Conservation (phyloP, 2,888 invertebrate genomes). For the Drosophila acutilabella region DNA sequence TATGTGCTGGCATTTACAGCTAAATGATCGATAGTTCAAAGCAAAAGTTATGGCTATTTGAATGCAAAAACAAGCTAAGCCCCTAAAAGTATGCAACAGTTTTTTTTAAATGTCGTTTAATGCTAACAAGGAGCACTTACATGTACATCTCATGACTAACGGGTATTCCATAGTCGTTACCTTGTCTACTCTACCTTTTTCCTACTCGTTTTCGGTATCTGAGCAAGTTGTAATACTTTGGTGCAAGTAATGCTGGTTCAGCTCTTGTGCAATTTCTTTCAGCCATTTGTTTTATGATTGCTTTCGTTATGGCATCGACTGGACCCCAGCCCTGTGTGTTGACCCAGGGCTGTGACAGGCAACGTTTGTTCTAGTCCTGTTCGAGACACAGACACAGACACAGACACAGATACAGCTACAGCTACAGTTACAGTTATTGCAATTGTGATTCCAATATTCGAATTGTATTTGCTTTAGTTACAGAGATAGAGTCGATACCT, state of each 20-base stretch:
- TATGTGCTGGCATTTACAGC: too few relatives aligned
- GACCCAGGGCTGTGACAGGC: conserved; percentile 37
- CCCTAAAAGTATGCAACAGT: not conserved
- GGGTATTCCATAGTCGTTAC: too few relatives aligned
- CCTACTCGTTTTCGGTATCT: conserved; percentile 10
- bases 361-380: conserved; percentile 2
- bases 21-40: too few relatives aligned
- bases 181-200: not conserved
- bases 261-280: conserved; percentile 44
- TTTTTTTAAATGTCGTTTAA: not conserved
- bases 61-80: not conserved
- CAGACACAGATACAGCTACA: too few relatives aligned
- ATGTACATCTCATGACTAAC: too few relatives aligned
- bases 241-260: conserved; percentile 35
- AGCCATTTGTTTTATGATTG: conserved; percentile 57
- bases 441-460: conserved; percentile 10
- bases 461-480: conserved; percentile 18
- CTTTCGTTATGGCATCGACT: conserved; percentile 45
- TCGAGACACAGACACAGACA: not conserved
- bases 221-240: conserved; percentile 27
- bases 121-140: too few relatives aligned
- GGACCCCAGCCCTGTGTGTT: conserved; percentile 19
- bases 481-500: conserved; percentile 14
- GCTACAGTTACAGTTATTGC: conserved; percentile 22
- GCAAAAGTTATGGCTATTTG: not conserved